Base-by-base conservation (phyloP, 2,113 vertebrate genomes). In the Gnathonemus echidnorhynchus region DNA sequence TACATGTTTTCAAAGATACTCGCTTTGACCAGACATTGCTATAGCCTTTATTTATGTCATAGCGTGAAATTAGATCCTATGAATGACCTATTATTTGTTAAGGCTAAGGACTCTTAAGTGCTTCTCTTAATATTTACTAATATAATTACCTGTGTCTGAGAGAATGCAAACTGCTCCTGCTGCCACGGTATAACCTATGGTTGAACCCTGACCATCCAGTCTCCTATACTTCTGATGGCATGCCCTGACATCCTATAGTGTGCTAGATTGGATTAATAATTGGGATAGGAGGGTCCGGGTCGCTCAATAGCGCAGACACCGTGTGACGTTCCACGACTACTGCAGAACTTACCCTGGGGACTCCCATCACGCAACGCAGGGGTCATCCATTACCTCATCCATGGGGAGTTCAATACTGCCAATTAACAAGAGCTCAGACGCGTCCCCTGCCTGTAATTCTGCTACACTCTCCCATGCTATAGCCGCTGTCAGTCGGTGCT, bases 231-330 rank as follows among this genome's bases (percentile, higher is more conserved):
- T 95, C 95, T 95, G 94, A 95, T 96, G 94, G 95, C 95, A 96
- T 95, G 96, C 95, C 96, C 95, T 92, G 93, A 90, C 95, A 96
- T 96, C 94, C 95, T 96, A 95, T 77, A 94, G 93, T 93, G 94
- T 96, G 94, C 94, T 95, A 94, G 95, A 95, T 95, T 92, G 96
- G 95, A 96, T 96, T 96, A 96, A 96, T 97, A 97, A 96, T 39
- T 94, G 91, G 92, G 94, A 93, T 45, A 94, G 50, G 89, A 84
- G 50, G 80, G 42, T 62, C 31, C 89, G 56, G 77, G 90, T 94
- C 93, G 94, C 95, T 96, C 95, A 95, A 96, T 96, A 96, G 93
- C 93, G 94, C 94, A 95, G 95, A 96, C 95, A 93, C 94, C 53
- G 94, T 92, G 95, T 95, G 96, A 96, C 95, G 95, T 95, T 94